These are phyloP conservation scores for Calliphora vicina DNA, from an alignment of 1,140 invertebrate genomes.

Conservation along the genomic window DNA sequence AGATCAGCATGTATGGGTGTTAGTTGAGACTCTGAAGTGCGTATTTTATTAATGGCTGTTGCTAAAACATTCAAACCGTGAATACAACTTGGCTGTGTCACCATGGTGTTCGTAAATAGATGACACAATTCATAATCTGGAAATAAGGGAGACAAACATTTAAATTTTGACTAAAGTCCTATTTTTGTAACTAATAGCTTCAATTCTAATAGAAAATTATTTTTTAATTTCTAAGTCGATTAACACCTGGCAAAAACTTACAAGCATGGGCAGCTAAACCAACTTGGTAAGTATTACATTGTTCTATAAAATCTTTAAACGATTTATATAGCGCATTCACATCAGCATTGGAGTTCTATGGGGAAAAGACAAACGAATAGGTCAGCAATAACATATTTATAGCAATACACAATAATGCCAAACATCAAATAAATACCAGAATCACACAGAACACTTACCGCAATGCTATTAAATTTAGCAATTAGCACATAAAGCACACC, in stretches of 20 bases:
- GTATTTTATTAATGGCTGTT: slow-evolving; percentile 88
- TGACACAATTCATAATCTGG: slow-evolving; percentile 90
- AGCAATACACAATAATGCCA: too few relatives aligned
- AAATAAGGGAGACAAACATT: too few relatives aligned
- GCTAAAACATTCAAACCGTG: slow-evolving; percentile 84
- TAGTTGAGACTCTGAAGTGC: slow-evolving; percentile 85
- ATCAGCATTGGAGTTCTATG: slow-evolving; percentile 55
- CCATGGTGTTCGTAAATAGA: slow-evolving; percentile 77
- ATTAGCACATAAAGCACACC: slow-evolving; percentile 86
- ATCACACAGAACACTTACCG: slow-evolving; percentile 48
- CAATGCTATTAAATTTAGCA: slow-evolving; percentile 73
- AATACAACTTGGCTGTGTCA: slow-evolving; percentile 78
- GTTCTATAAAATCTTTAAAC: slow-evolving; percentile 79
- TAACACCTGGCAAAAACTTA: too few relatives aligned
- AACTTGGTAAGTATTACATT: slow-evolving; percentile 88
- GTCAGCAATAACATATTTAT: too few relatives aligned
- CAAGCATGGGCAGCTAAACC: slow-evolving; percentile 83
- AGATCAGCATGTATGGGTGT: slow-evolving; percentile 94
- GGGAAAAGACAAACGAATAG: background rate
- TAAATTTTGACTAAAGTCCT: too few relatives aligned
- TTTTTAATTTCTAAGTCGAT: too few relatives aligned
- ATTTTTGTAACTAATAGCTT: too few relatives aligned
- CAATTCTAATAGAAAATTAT: too few relatives aligned
- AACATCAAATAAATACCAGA: background rate
- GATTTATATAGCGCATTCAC: slow-evolving; percentile 61